phyloP scores from a whole-genome alignment of 1,140 invertebrate species.

The Panagrolaimus sp. region DNA sequence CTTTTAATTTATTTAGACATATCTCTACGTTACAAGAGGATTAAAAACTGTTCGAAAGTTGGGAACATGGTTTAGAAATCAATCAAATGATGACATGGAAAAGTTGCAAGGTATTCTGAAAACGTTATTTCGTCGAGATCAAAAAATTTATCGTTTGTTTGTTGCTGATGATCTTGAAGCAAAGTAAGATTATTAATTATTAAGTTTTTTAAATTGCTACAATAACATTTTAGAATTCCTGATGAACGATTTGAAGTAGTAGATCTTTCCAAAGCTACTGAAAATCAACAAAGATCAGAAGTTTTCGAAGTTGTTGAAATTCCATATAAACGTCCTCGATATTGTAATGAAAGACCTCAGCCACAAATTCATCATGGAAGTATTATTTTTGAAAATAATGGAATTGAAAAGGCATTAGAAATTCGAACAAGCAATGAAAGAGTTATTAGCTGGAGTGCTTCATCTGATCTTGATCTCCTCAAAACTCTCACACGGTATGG shows the following conservation, averaged over 20 bases:
- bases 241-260: conserved; percentile 6
- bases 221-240: not conserved
- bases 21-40: not conserved
- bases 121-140: not conserved
- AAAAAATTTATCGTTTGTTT: not conserved
- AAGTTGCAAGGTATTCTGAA: not conserved
- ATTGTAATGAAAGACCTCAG: not conserved
- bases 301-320: not conserved
- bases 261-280: not conserved
- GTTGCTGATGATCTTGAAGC: not conserved
- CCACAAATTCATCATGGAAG: not conserved
- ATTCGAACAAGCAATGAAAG: not conserved
- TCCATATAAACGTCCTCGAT: not conserved
- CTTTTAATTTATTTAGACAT: not conserved
- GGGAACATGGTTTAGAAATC: not conserved
- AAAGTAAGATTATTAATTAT: not conserved
- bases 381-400: not conserved
- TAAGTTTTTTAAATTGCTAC: not conserved
- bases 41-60: not conserved
- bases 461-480: not conserved
- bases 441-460: not conserved
- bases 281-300: not conserved
- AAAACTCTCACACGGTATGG: not conserved
- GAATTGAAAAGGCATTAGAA: not conserved
- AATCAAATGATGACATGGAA: not conserved